phyloP scores from a whole-genome alignment of 2,797 vertebrate genomes.

The Numenius phaeopus region DNA sequence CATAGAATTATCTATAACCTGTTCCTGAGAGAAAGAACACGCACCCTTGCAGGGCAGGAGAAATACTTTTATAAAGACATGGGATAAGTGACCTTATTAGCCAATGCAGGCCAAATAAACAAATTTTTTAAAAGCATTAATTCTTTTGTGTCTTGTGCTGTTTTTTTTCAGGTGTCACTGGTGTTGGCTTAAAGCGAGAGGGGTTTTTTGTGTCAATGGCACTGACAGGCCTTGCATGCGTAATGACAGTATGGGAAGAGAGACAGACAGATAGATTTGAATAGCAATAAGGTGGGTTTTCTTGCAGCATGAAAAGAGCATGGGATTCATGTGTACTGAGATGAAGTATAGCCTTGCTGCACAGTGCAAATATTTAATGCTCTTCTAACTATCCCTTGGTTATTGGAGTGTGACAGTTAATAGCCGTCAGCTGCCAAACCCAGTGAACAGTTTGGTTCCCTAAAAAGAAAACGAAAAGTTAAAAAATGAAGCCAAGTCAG shows the following conservation, averaged over 20 bases:
- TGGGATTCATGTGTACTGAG: slow-evolving; percentile 43
- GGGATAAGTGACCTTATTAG: not conserved
- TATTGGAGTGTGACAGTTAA: slow-evolving; percentile 75
- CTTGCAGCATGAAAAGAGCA: slow-evolving; percentile 51
- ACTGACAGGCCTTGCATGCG: slow-evolving; percentile 58
- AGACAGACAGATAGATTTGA: slow-evolving; percentile 59
- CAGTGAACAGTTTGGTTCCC: slow-evolving; percentile 38
- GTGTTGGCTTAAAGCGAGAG: slow-evolving; percentile 29
- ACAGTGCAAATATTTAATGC: slow-evolving; percentile 74
- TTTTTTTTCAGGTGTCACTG: slow-evolving; percentile 33
- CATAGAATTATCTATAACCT: not conserved
- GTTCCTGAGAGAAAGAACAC: not conserved
- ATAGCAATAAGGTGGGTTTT: slow-evolving; percentile 68
- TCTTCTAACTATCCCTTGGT: slow-evolving; percentile 68
- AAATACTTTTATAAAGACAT: not conserved
- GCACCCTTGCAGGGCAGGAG: not conserved
- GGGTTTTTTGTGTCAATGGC: slow-evolving; percentile 20
- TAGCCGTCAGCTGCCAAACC: slow-evolving; percentile 69
- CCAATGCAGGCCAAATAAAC: slow-evolving; percentile 1
- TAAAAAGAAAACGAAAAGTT: slow-evolving; percentile 67
- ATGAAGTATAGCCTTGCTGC: slow-evolving; percentile 62
- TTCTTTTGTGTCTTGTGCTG: not conserved
- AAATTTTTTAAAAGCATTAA: not conserved
- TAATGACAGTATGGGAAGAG: slow-evolving; percentile 51
- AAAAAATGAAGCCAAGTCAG: slow-evolving; percentile 71